phyloP scores from a whole-genome alignment of 2,797 vertebrate genomes.

The Falco rusticolus region DNA sequence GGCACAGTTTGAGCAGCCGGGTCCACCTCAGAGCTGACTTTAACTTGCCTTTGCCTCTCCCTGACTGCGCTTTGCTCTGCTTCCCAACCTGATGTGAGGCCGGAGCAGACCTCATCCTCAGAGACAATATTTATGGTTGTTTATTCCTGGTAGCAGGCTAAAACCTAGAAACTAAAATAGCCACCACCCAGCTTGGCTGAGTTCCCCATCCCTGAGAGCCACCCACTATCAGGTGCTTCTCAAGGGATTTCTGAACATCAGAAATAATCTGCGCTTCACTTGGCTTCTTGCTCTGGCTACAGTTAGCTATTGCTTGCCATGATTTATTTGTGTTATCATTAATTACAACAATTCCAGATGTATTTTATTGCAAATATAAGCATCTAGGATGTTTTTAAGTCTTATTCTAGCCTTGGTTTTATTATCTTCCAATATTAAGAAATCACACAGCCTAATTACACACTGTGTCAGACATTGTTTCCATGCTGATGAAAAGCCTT shows the following conservation, averaged over 20 bases:
- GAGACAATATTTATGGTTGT: rapidly evolving
- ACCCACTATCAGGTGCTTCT: not conserved
- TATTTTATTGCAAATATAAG: not conserved
- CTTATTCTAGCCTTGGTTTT: not conserved
- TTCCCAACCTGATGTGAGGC: rapidly evolving
- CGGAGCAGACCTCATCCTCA: not conserved
- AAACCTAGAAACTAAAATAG: rapidly evolving
- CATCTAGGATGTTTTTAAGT: not conserved
- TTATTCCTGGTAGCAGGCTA: not conserved
- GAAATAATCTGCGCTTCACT: not conserved
- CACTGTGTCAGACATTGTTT: not conserved
- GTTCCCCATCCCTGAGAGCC: not conserved
- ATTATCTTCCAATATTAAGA: not conserved
- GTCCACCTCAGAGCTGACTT: not conserved
- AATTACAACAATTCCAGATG: not conserved
- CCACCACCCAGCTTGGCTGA: rapidly evolving
- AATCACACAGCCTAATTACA: not conserved
- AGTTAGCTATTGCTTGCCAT: rapidly evolving
- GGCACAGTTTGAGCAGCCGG: not conserved
- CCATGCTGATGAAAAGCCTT: not conserved
- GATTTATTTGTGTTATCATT: not conserved
- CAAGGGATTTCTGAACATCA: not conserved
- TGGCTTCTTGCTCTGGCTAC: rapidly evolving
- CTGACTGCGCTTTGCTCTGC: not conserved
- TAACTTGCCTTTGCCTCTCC: not conserved